These are phyloP conservation scores for Camarhynchus parvulus DNA, from an alignment of 2,113 vertebrate species.

Conservation along the genomic window DNA sequence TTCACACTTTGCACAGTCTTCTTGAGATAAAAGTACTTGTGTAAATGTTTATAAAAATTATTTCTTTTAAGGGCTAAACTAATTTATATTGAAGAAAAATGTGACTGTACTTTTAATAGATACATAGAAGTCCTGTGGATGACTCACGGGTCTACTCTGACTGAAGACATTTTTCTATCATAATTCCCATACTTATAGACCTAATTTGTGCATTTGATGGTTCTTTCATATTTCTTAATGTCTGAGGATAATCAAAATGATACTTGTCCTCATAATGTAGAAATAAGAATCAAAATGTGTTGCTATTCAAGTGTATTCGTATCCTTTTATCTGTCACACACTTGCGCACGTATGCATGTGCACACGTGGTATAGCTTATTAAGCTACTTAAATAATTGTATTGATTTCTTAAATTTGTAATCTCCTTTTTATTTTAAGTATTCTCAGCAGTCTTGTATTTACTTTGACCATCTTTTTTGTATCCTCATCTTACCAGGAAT, in stretches of 20 bases:
- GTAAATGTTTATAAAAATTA: neutral
- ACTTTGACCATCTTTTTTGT: neutral
- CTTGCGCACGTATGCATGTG: neutral
- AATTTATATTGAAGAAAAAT: neutral
- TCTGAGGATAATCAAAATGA: neutral
- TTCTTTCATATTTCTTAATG: neutral
- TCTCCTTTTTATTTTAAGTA: neutral
- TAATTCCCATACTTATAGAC: neutral
- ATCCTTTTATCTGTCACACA: neutral
- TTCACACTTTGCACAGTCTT: neutral
- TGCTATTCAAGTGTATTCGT: neutral
- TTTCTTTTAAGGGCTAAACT: neutral
- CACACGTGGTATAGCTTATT: neutral
- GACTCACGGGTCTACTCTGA: neutral
- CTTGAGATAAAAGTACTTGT: neutral
- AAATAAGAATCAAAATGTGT: neutral
- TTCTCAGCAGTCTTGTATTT: neutral
- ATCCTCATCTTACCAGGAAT: neutral
- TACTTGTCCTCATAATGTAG: neutral
- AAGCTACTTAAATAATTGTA: neutral
- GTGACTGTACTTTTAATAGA: neutral
- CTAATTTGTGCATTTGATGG: neutral
- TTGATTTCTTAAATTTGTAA: neutral
- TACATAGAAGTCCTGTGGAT: neutral
- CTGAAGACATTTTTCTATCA: neutral